A percentile compares a stretch with the other conserved stretches of the same genome.
These are phyloP conservation scores for Acanthis flammea DNA, from an alignment of 2,797 vertebrate species.

Conservation along the genomic window DNA sequence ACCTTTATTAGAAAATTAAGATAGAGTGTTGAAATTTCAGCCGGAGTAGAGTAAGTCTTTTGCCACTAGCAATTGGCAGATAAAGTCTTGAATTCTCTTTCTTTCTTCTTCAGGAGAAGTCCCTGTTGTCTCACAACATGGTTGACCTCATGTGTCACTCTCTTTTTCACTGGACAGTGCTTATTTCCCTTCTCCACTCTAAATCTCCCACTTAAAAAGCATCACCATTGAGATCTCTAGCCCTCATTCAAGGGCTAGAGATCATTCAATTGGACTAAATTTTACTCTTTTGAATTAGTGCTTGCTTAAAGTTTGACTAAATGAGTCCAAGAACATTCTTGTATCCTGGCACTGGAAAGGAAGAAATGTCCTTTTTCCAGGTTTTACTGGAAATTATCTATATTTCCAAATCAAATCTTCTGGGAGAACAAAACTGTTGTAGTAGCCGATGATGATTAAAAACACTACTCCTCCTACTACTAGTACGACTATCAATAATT, in stretches of 20 bases:
- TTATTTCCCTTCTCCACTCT: neutral
- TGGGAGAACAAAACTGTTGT: neutral
- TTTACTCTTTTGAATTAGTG: neutral
- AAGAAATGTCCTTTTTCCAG: neutral
- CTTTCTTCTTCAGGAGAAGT: neutral
- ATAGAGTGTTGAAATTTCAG: neutral
- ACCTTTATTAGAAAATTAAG: neutral
- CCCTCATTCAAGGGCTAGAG: neutral
- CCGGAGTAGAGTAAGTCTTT: neutral
- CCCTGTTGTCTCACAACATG: neutral
- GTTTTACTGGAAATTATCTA: neutral
- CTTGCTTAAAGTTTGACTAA: neutral
- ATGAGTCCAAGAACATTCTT: neutral
- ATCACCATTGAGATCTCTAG: neutral
- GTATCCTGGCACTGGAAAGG: neutral
- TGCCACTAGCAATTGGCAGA: neutral
- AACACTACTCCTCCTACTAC: neutral
- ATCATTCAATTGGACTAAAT: neutral
- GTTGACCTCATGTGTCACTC: neutral
- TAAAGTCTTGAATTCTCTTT: neutral
- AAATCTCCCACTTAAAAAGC: neutral
- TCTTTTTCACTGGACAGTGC: neutral
- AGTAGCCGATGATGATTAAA: neutral
- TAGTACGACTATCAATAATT: fast-evolving
- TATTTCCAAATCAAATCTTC: neutral